Conservation (phyloP, 2,888 invertebrate genomes). For the Seira sanloemensis region DNA sequence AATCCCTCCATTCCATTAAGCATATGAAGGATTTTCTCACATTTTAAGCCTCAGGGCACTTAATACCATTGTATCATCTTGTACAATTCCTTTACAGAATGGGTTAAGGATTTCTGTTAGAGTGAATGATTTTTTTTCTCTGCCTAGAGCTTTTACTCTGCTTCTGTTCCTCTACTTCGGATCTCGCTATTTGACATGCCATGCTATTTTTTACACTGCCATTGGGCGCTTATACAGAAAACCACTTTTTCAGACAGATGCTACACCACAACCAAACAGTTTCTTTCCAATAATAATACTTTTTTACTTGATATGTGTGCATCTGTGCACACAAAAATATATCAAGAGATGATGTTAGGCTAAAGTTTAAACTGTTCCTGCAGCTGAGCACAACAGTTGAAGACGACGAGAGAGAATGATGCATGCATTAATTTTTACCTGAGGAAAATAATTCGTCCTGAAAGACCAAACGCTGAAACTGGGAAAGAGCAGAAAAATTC, state of each 20-base stretch:
- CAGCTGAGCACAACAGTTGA: conserved; percentile 26
- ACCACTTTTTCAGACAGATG: conserved; percentile 55
- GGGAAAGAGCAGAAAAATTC: conserved; percentile 24
- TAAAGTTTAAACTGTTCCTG: neutral
- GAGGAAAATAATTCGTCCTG: neutral
- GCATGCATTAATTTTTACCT: conserved; percentile 8
- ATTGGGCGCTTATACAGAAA: conserved; percentile 35
- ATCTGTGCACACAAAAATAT: neutral
- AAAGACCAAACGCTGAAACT: neutral
- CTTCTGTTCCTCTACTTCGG: neutral
- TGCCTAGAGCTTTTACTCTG: neutral
- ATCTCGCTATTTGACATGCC: neutral
- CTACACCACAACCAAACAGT: neutral
- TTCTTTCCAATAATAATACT: neutral
- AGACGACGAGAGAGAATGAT: too few relatives aligned
- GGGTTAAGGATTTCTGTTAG: neutral
- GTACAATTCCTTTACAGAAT: neutral
- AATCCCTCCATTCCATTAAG: neutral
- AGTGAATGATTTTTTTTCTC: too few relatives aligned
- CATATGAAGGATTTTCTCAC: neutral
- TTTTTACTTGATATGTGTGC: neutral
- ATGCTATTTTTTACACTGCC: conserved; percentile 34
- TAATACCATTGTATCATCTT: neutral
- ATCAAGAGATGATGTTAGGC: neutral
- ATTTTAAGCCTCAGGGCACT: neutral